Evolutionary conservation across 2,888 invertebrate genomes (phyloP).

Genomic region (Gastracanthus pulcherrimus): DNA sequence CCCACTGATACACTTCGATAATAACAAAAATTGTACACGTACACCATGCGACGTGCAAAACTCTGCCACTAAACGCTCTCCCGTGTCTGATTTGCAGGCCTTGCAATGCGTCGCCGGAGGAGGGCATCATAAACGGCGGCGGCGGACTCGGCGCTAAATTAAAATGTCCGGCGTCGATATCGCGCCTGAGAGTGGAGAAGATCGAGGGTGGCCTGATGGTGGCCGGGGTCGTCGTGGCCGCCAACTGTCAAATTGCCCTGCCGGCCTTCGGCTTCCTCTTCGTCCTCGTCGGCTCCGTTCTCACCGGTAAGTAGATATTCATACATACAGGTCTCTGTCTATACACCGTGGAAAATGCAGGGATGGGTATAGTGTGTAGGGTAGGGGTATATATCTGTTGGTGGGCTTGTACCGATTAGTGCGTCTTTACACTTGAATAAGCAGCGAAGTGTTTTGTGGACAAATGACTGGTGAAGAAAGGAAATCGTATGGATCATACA

Average conservation of each 20-base stretch:
- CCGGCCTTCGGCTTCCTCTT: conserved; percentile 88
- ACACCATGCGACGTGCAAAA: too few relatives aligned
- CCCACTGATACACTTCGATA: background rate
- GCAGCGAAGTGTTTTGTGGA: too few relatives aligned
- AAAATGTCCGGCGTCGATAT: conserved; percentile 84
- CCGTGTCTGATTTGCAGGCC: conserved; percentile 78
- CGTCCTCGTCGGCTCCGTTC: conserved; percentile 86
- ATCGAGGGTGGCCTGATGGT: conserved; percentile 88
- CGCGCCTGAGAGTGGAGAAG: conserved; percentile 85
- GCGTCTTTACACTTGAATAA: too few relatives aligned
- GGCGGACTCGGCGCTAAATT: conserved; percentile 64
- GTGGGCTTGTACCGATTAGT: too few relatives aligned
- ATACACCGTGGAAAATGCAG: too few relatives aligned
- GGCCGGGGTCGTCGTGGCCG: conserved; percentile 87
- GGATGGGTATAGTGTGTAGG: too few relatives aligned
- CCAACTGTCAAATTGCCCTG: conserved; percentile 87
- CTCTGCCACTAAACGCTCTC: background rate
- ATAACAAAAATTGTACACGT: background rate
- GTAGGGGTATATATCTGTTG: too few relatives aligned
- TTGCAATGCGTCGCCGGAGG: conserved; percentile 82
- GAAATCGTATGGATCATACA: too few relatives aligned
- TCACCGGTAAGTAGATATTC: conserved; percentile 81
- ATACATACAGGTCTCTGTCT: too few relatives aligned
- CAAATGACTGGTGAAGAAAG: too few relatives aligned
- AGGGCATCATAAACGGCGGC: conserved; percentile 73